These are phyloP conservation scores for Melipona quadrifasciata DNA, from an alignment of 1,140 invertebrate genomes.

Conservation along the genomic window DNA sequence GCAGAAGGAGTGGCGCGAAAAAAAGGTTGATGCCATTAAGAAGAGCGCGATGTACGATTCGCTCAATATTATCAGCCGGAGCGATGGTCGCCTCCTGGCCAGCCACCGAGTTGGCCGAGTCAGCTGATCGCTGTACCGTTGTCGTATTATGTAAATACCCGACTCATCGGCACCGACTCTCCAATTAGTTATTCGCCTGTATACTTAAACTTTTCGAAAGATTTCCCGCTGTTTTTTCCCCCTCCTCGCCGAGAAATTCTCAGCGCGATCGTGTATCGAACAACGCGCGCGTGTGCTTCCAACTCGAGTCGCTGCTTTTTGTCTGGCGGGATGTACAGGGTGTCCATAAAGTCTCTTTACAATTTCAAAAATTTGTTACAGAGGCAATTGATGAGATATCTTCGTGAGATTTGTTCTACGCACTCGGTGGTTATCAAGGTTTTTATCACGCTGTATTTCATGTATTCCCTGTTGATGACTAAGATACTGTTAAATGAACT, in stretches of 20 bases:
- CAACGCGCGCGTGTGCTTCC: background rate
- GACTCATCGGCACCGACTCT: conserved; percentile 61
- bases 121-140: conserved; percentile 60
- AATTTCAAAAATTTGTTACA: too few relatives aligned
- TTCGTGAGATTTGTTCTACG: too few relatives aligned
- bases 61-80: conserved; percentile 62
- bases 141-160: conserved; percentile 70
- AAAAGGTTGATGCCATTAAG: conserved; percentile 57
- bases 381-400: too few relatives aligned
- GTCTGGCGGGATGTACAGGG: too few relatives aligned
- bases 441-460: too few relatives aligned
- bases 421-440: too few relatives aligned
- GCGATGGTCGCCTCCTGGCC: conserved; percentile 1
- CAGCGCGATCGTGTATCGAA: conserved; percentile 12
- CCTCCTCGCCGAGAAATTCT: conserved; percentile 45
- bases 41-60: conserved; percentile 56
- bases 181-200: conserved; percentile 66
- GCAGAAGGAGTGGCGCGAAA: conserved; percentile 29
- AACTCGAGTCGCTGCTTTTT: background rate
- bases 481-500: too few relatives aligned
- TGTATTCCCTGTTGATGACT: too few relatives aligned
- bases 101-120: conserved; percentile 24
- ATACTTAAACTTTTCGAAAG: conserved; percentile 47
- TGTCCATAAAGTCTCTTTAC: too few relatives aligned
- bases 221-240: conserved; percentile 44